A percentile compares a stretch with the other conserved stretches of the same genome.
phyloP scores from a whole-genome alignment of 2,888 invertebrate genomes.

The Gymnoscelis rufifasciata region DNA sequence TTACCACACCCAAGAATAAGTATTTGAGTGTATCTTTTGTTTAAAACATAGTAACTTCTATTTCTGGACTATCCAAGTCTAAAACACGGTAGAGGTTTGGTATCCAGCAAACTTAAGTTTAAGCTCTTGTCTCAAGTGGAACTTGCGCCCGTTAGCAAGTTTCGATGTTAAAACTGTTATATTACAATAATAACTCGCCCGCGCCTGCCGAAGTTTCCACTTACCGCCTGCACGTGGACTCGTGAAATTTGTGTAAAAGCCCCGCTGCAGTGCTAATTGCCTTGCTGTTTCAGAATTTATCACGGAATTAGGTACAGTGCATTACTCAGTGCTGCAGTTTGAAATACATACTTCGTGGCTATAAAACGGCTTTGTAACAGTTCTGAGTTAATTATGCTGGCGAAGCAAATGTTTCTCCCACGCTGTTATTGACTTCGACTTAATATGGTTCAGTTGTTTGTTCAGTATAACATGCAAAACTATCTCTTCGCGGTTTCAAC shows the following conservation, averaged over 20 bases:
- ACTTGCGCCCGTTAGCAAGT: conserved; percentile 47
- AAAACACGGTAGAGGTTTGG: too few species aligned
- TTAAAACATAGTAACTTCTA: too few species aligned
- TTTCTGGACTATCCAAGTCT: too few species aligned
- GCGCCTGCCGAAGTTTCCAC: conserved; percentile 9
- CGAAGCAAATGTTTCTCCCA: too few species aligned
- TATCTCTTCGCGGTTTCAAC: too few species aligned
- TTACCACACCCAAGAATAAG: too few species aligned
- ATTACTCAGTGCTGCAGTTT: not conserved
- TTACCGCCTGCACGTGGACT: conserved; percentile 13
- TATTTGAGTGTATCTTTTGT: too few species aligned
- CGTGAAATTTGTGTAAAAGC: conserved; percentile 13
- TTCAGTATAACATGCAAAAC: too few species aligned
- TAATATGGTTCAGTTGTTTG: too few species aligned
- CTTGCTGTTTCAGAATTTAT: conserved; percentile 1
- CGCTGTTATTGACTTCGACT: too few species aligned
- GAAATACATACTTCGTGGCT: not conserved
- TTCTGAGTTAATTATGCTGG: too few species aligned
- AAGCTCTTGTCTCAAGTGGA: conserved; percentile 49
- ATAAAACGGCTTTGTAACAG: too few species aligned
- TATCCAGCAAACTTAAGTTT: not conserved
- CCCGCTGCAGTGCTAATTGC: conserved; percentile 10
- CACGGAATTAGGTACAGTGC: not conserved
- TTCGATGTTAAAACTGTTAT: conserved; percentile 48
- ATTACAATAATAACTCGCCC: conserved; percentile 37